Base-by-base conservation (phyloP, 2,113 vertebrate species). In the Salminus brasiliensis region DNA sequence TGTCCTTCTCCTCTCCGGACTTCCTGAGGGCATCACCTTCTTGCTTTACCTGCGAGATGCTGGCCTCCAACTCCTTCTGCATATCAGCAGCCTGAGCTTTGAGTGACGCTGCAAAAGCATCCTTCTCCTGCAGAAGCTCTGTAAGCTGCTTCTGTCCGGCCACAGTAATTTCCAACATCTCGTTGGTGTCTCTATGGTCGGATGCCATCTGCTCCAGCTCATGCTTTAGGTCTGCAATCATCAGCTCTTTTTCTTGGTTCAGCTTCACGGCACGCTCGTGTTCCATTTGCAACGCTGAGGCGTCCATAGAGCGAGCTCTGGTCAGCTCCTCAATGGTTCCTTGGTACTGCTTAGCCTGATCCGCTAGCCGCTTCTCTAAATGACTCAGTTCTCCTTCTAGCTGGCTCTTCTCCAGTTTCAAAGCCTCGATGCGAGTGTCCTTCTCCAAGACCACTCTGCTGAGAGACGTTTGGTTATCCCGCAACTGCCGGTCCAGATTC, bases 81-180 rank as follows among this genome's bases (percentile, higher is more conserved):
- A 93, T 47, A 16, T 95, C 91, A 0, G 86, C 86, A 5, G 88
- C 89, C 49, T 93, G 93, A 78, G 88, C 89, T 86, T 96, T 93
- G n/a, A 97, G 83, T 1, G 93, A 95, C 79, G 95, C 93, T 77
- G 95, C 88, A 74, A 94, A 95, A 4, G 78, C 0, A 3, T 98
- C 96, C 78, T 99, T 98, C 88, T 99, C 97, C 53, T 94, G 94
- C 73, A 98, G 78, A 62, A 97, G 86, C 53, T 97, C 95, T 0
- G 94, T 93, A 83, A 99, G 87, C 66, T 96, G 96, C 83, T 96
- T 95, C 88, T 97, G 97, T 41, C 95, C 95, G 18, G 92, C 93
- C 67, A 98, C 92, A 2, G 93, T 96, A 74, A 94, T 95, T 0
- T 94, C 92, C 30, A 99, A 88, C 91, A 95, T 92, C 69, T 95